Percentiles rank a stretch among this genome's conserved stretches.
Conservation (phyloP, 1,140 invertebrate species). For the Papilio polytes region DNA sequence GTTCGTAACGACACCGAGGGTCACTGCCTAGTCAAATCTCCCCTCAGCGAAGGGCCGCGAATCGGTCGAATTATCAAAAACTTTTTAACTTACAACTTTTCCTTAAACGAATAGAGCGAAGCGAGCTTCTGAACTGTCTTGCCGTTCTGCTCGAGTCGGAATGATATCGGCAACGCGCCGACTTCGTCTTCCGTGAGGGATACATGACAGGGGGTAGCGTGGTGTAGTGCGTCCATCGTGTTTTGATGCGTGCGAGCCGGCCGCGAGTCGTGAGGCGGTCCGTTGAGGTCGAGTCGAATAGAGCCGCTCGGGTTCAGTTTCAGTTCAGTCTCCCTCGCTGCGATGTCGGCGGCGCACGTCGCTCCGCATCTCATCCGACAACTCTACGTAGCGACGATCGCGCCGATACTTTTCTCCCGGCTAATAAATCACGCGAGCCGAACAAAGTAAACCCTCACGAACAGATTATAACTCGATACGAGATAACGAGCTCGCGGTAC, state of each 20-base stretch:
- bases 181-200: conserved; percentile 63
- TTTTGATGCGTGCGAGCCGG: conserved; percentile 57
- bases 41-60: conserved; percentile 64
- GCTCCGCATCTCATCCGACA: conserved; percentile 49
- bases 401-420: conserved; percentile 64
- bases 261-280: conserved; percentile 55
- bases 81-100: conserved; percentile 82
- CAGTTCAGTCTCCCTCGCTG: conserved; percentile 75
- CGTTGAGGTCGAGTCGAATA: conserved; percentile 45
- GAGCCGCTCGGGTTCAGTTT: conserved; percentile 51
- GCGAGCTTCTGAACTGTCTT: conserved; percentile 64
- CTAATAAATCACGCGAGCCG: conserved; percentile 73
- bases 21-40: conserved; percentile 74
- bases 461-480: conserved; percentile 75
- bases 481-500: conserved; percentile 69
- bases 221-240: conserved; percentile 58
- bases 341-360: conserved; percentile 73
- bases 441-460: conserved; percentile 70
- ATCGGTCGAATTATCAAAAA: conserved; percentile 80
- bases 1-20: conserved; percentile 76
- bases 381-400: conserved; percentile 67
- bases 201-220: conserved; percentile 53
- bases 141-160: conserved; percentile 58
- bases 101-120: conserved; percentile 64
- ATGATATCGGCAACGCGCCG: conserved; percentile 47